Conservation (phyloP, 2,113 vertebrate species). For the Pelecanus crispus region DNA sequence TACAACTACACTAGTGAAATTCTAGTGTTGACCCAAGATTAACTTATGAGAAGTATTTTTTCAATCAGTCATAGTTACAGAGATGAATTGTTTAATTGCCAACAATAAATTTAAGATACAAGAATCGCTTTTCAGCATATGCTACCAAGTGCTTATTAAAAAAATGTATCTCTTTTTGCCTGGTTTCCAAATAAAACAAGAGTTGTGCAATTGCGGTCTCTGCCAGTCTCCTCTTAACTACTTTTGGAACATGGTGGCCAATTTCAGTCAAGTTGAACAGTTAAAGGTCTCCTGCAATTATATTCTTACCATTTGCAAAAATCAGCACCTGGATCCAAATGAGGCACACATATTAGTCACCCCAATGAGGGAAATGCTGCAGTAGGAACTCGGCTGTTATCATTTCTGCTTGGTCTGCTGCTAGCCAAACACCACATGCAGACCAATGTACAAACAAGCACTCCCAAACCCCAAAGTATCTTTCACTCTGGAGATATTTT, state of each 20-base stretch:
- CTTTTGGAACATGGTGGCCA: neutral
- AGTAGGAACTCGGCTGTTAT: neutral
- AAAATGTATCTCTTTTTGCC: neutral
- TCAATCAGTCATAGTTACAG: neutral
- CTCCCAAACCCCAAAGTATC: neutral
- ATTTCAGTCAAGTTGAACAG: neutral
- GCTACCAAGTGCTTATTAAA: neutral
- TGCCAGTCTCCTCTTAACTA: neutral
- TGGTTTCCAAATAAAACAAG: conserved; percentile 32
- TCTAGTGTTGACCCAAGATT: neutral
- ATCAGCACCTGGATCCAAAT: neutral
- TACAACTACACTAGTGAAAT: neutral
- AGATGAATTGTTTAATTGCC: conserved; percentile 10
- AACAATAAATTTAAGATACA: neutral
- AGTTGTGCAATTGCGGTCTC: neutral
- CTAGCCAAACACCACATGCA: neutral
- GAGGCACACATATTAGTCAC: neutral
- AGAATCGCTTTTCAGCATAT: neutral
- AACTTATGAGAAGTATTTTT: neutral
- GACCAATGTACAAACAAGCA: neutral
- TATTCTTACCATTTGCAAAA: neutral
- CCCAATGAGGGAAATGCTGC: neutral
- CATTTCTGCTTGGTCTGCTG: neutral
- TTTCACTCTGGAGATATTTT: neutral
- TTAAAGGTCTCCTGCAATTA: neutral